Base-by-base conservation (phyloP, 2,797 vertebrate genomes). In the Pyrocephalus nanus region DNA sequence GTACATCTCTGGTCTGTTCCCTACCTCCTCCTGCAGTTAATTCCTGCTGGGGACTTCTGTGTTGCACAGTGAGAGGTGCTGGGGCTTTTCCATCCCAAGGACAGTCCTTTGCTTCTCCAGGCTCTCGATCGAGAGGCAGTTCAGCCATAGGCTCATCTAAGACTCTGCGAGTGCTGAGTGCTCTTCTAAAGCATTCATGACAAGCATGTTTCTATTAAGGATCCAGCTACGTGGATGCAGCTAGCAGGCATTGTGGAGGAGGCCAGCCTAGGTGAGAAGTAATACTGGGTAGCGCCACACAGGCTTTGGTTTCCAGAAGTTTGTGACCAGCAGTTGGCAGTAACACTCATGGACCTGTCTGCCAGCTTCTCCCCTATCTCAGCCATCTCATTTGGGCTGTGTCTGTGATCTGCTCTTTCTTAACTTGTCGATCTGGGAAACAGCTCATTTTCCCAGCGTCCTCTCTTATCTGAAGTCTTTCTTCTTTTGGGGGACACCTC, bases 361-460 rank as follows among this genome's bases (percentile, higher is more conserved):
- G 79, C 72, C 87, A 80, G 51, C 79, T 86, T 93, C 66, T 88
- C 15, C 38, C 51, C 34, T 86, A 76, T 93, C 89, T 95, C 55
- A 54, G 1, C 55, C 90, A 92, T 95, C 92, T 92, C 61, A 30
- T 88, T 85, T 71, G 71, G 88, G 70, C 53, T 93, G 54, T 55
- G 87, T 36, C 79, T 93, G 55, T 88, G 92, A 96, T 61, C 90
- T 61, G 53, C 12, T 93, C 66, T 78, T 84, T 67, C 77, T 92
- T 72, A 84, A 90, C 11, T 9, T 70, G 55, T 55, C 60, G 72
- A 2, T 45, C 62, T 81, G 92, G 83, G 83, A 84, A 79, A 78
- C 77, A 73, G 40, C 77, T 81, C 64, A 55, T 95, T 90, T 95
- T 76, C 40, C 58, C 11, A 8, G 64, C n/a, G 2, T 86, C 62